Conservation (phyloP, 2,113 vertebrate genomes). For the Osmerus mordax region DNA sequence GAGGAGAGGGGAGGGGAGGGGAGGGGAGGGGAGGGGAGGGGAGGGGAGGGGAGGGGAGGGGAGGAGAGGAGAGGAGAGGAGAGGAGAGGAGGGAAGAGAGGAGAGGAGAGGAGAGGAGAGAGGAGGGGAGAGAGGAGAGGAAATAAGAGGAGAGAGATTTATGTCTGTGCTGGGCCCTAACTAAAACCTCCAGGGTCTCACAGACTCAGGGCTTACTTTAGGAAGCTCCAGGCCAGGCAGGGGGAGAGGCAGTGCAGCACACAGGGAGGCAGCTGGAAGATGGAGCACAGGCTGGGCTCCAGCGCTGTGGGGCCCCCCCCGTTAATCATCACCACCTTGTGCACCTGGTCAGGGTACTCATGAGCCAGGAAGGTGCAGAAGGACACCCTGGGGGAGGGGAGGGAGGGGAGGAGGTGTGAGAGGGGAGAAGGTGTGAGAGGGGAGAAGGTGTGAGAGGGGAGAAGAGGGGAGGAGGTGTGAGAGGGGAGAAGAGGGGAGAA, state of each 20-base stretch:
- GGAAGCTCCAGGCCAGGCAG: slow-evolving; percentile 96
- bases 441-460: no score
- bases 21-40: slow-evolving; percentile 27
- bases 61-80: slow-evolving; percentile 42
- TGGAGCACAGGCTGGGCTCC: slow-evolving; percentile 95
- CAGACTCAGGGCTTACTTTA: slow-evolving; percentile 80
- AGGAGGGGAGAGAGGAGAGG: slow-evolving; percentile 10
- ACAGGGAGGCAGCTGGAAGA: slow-evolving; percentile 95
- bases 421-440: not conserved
- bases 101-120: not conserved
- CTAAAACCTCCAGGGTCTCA: no score
- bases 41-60: slow-evolving; percentile 32
- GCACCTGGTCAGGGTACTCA: slow-evolving; percentile 92
- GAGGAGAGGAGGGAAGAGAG: slow-evolving; percentile 2
- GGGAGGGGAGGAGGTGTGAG: not conserved
- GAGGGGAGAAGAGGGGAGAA: no score
- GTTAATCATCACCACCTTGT: slow-evolving; percentile 98
- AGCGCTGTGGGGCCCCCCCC: slow-evolving; percentile 92
- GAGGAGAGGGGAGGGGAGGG: not conserved
- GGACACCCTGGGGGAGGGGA: slow-evolving; percentile 77
- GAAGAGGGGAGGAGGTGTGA: no score
- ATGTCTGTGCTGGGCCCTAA: not conserved
- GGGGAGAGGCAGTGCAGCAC: slow-evolving; percentile 91
- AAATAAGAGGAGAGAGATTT: not conserved
- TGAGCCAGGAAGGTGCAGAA: slow-evolving; percentile 98